Evolutionary conservation across 2,888 invertebrate species (phyloP).

Genomic region (Drosophila macrospina): DNA sequence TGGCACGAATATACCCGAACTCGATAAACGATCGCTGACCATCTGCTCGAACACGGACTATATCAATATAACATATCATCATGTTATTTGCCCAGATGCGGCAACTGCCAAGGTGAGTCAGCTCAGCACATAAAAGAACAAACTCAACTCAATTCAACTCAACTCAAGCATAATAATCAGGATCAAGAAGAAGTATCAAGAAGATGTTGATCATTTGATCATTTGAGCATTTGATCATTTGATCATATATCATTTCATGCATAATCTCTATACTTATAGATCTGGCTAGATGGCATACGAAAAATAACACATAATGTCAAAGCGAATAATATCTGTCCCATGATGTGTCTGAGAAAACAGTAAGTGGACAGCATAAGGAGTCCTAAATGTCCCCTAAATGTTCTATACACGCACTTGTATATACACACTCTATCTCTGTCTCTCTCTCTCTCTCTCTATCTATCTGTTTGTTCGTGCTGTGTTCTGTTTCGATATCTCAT

Average conservation of each 20-base stretch:
- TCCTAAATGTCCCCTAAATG: background rate
- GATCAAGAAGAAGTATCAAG: background rate
- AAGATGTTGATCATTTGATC: background rate
- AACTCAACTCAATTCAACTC: background rate
- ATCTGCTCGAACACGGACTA: slow-evolving; percentile 99
- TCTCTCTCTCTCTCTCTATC: slow-evolving; percentile 19
- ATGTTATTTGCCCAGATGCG: slow-evolving; percentile 97
- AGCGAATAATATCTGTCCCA: slow-evolving; percentile 99
- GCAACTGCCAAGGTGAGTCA: slow-evolving; percentile 94
- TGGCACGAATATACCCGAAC: slow-evolving; percentile 88
- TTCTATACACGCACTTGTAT: slow-evolving; percentile 35
- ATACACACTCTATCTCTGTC: slow-evolving; percentile 25
- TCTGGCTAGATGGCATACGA: slow-evolving; percentile 97
- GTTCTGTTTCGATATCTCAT: slow-evolving; percentile 6
- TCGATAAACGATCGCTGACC: slow-evolving; percentile 97
- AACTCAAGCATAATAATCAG: no score
- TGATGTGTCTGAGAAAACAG: slow-evolving; percentile 99
- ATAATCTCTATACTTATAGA: slow-evolving; percentile 87
- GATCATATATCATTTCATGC: slow-evolving; percentile 40
- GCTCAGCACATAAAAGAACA: background rate
- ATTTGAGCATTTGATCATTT: slow-evolving; percentile 11
- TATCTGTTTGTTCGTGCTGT: slow-evolving; percentile 10
- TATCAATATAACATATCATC: slow-evolving; percentile 99
- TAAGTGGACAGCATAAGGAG: slow-evolving; percentile 88
- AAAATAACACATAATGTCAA: slow-evolving; percentile 99